Conservation (phyloP, 2,888 invertebrate genomes). For the Agapostemon virescens region DNA sequence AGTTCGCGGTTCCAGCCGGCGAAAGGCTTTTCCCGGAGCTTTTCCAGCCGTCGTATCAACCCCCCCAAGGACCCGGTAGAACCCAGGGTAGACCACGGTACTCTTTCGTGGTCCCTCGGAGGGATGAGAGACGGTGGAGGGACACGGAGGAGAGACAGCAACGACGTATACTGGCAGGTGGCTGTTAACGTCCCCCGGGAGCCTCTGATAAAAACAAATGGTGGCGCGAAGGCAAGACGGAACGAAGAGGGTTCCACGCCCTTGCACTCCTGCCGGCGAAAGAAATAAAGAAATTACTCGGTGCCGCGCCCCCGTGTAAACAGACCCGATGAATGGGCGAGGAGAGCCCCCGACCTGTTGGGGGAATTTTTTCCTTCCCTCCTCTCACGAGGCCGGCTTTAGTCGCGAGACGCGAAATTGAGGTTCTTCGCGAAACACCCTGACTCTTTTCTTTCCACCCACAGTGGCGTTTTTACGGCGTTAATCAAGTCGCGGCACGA, state of each 20-base stretch:
- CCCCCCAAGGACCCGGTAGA: slow-evolving; percentile 36
- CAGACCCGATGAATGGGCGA: slow-evolving; percentile 66
- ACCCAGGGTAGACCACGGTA: slow-evolving; percentile 26
- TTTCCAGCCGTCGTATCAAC: slow-evolving; percentile 39
- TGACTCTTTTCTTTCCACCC: not conserved
- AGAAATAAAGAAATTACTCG: slow-evolving; percentile 79
- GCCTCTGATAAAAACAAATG: slow-evolving; percentile 80
- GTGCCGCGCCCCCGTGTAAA: slow-evolving; percentile 64
- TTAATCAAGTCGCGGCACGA: slow-evolving; percentile 30
- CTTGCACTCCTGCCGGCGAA: slow-evolving; percentile 66
- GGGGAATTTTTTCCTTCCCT: slow-evolving; percentile 38
- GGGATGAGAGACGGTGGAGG: slow-evolving; percentile 21
- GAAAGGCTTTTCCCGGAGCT: slow-evolving; percentile 63
- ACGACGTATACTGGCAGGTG: slow-evolving; percentile 64
- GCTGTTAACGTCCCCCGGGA: slow-evolving; percentile 71
- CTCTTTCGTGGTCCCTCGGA: slow-evolving; percentile 27
- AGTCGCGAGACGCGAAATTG: slow-evolving; percentile 50
- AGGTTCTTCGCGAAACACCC: slow-evolving; percentile 23
- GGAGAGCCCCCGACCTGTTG: slow-evolving; percentile 31
- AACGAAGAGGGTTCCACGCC: slow-evolving; percentile 55
- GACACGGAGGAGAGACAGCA: slow-evolving; percentile 24
- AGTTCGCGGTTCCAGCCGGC: slow-evolving; percentile 11
- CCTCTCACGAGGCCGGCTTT: slow-evolving; percentile 33
- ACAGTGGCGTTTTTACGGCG: slow-evolving; percentile 12
- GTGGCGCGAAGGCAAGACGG: slow-evolving; percentile 69